Conservation (phyloP, 2,113 vertebrate genomes). For the Tachycineta bicolor region DNA sequence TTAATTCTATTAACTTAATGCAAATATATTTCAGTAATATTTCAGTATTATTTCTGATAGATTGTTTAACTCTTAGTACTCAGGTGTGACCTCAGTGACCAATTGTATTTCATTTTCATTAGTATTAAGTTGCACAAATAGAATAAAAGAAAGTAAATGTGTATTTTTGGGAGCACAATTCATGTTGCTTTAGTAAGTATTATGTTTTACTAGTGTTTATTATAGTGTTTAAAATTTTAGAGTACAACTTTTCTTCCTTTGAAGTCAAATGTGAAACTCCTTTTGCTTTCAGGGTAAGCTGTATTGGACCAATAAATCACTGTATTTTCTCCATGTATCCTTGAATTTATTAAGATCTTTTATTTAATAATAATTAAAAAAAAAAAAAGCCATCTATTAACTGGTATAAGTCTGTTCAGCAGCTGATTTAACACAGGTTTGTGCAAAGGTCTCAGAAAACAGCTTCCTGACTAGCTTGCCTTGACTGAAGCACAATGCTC, state of each 20-base stretch:
- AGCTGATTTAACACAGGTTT: background rate
- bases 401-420: background rate
- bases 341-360: background rate
- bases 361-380: background rate
- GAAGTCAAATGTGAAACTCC: conserved; percentile 15
- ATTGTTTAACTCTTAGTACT: background rate
- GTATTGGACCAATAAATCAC: background rate
- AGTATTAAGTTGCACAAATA: background rate
- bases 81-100: background rate
- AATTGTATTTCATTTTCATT: background rate
- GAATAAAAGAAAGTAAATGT: background rate
- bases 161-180: background rate
- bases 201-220: conserved; percentile 12
- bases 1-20: background rate
- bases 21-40: background rate
- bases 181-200: conserved; percentile 14
- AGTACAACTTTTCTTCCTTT: background rate
- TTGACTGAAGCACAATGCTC: background rate
- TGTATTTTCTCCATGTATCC: background rate
- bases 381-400: background rate
- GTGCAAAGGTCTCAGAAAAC: background rate
- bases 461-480: background rate
- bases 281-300: conserved; percentile 7
- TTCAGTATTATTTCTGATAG: background rate
- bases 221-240: background rate